Conservation (phyloP, 2,797 vertebrate genomes). For the Malurus splendens region DNA sequence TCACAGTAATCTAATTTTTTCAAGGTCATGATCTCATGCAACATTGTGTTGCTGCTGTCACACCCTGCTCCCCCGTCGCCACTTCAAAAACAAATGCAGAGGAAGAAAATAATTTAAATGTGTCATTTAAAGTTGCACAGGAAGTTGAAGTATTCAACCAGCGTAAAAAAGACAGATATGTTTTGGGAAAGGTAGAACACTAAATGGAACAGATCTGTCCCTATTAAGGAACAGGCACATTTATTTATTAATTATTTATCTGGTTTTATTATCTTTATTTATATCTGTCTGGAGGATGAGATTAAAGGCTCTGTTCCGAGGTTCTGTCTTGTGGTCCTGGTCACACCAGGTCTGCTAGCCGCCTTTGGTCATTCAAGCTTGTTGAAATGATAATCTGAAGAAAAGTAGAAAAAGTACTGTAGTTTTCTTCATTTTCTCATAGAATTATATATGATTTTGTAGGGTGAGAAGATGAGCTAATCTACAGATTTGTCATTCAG, state of each 20-base stretch:
- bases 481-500: accelerated
- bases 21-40: neutral
- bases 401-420: neutral
- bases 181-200: neutral
- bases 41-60: neutral
- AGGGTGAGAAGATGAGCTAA: neutral
- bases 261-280: neutral
- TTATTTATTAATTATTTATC: neutral
- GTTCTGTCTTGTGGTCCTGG: neutral
- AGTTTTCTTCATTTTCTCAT: neutral
- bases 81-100: neutral
- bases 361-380: neutral
- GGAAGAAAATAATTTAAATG: neutral
- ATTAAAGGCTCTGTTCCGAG: neutral
- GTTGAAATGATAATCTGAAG: neutral
- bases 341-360: neutral
- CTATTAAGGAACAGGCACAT: neutral
- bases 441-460: neutral
- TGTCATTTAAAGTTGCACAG: neutral
- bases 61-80: neutral
- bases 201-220: neutral
- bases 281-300: neutral
- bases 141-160: neutral
- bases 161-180: neutral
- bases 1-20: neutral